phyloP scores from a whole-genome alignment of 2,797 vertebrate genomes.

The Gouania willdenowi region DNA sequence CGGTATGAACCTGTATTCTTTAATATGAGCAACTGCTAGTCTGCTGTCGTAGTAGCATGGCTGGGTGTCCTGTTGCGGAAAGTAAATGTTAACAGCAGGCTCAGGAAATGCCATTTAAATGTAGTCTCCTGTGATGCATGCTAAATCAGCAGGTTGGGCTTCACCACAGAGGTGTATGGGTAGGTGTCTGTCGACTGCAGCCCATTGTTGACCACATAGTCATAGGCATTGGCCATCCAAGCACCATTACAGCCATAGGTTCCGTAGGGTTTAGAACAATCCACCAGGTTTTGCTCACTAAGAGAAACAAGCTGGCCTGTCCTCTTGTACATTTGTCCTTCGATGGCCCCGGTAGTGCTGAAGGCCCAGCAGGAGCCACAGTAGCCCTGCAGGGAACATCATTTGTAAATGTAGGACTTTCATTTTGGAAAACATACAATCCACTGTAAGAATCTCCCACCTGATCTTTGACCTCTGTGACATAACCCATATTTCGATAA shows the following conservation, averaged over 20 bases:
- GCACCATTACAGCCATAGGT: conserved; percentile 76
- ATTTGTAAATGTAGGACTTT: not conserved
- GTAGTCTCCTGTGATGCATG: not conserved
- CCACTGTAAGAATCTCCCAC: conserved; percentile 29
- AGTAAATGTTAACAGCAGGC: not conserved
- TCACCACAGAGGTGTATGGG: conserved; percentile 86
- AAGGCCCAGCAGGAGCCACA: conserved; percentile 84
- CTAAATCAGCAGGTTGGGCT: not conserved
- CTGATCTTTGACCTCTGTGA: conserved; percentile 80
- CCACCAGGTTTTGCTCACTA: conserved; percentile 80
- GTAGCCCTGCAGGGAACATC: conserved; percentile 61
- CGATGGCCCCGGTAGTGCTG: conserved; percentile 79
- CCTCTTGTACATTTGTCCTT: conserved; percentile 74
- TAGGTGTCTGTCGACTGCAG: conserved; percentile 85
- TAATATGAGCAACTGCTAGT: conserved; percentile 66
- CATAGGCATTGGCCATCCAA: conserved; percentile 80
- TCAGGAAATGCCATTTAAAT: not conserved
- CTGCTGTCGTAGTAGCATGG: conserved; percentile 72
- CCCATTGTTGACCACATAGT: conserved; percentile 78
- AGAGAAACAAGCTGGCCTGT: conserved; percentile 73
- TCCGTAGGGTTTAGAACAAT: conserved; percentile 75
- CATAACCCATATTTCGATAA: conserved; percentile 73
- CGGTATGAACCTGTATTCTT: conserved; percentile 75
- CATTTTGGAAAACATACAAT: not conserved
- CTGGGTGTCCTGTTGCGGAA: conserved; percentile 65